Evolutionary conservation across 2,797 vertebrate species (phyloP).

Genomic region (Acanthurus lineatus): DNA sequence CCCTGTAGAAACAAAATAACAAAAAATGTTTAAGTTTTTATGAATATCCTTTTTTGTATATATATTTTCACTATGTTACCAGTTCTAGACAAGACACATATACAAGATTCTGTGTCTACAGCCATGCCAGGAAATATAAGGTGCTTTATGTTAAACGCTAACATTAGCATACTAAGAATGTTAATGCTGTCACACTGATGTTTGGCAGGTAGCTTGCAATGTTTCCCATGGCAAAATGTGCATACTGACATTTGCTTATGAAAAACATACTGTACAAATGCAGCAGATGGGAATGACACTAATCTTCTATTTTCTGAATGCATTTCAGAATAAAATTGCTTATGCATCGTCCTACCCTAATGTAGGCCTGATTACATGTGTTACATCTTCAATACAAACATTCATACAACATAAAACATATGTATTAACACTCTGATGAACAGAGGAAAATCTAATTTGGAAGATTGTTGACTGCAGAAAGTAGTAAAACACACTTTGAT

Average conservation of each 20-base stretch:
- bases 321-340: not conserved
- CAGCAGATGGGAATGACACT: too few relatives aligned
- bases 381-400: not conserved
- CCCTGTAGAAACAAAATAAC: constrained; percentile 81
- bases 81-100: not conserved
- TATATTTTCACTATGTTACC: not conserved
- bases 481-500: not conserved
- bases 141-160: not conserved
- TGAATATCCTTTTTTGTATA: not conserved
- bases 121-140: rapidly evolving
- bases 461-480: not conserved
- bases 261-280: not conserved
- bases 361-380: not conserved
- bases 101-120: not conserved
- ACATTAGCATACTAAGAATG: not conserved
- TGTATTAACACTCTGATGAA: not conserved
- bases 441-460: too few relatives aligned
- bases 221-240: not conserved
- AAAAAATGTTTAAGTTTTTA: not conserved
- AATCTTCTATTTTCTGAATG: not conserved
- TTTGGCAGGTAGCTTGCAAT: not conserved
- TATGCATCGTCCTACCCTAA: not conserved
- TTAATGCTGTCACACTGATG: not conserved
- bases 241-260: not conserved
- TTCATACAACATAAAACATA: not conserved